phyloP scores from a whole-genome alignment of 2,797 vertebrate genomes.

The Luscinia luscinia region DNA sequence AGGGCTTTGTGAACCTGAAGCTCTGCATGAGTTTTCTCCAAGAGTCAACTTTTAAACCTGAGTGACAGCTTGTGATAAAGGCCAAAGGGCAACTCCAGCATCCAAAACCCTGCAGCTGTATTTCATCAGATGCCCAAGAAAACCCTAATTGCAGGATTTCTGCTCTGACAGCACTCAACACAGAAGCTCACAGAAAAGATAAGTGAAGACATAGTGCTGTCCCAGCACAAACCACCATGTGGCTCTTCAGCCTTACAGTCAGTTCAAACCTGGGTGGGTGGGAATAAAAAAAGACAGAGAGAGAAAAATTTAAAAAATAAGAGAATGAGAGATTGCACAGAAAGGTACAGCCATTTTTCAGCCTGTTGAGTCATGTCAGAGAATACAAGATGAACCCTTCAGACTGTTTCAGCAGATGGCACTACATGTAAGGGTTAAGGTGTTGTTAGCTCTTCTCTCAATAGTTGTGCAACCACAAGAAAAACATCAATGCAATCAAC shows the following conservation, averaged over 20 bases:
- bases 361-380: background rate
- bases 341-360: background rate
- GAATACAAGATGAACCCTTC: background rate
- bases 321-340: background rate
- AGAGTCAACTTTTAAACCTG: background rate
- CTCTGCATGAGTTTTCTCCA: background rate
- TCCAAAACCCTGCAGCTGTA: background rate
- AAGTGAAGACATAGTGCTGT: constrained; percentile 72
- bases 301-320: background rate
- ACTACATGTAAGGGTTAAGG: background rate
- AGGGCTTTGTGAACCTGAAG: background rate
- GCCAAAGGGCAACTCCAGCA: background rate
- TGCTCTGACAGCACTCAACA: background rate
- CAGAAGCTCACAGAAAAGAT: constrained; percentile 72
- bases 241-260: constrained; percentile 75
- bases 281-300: background rate
- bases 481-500: background rate
- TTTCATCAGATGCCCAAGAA: background rate
- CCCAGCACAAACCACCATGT: constrained; percentile 75
- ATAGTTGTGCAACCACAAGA: background rate
- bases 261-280: constrained; percentile 69
- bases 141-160: background rate
- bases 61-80: background rate
- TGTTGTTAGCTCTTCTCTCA: background rate
- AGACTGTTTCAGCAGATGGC: background rate